Percentiles rank a stretch among this genome's conserved stretches.
Evolutionary conservation across 2,888 invertebrate species (phyloP).

Genomic region (Achlya flavicornis): DNA sequence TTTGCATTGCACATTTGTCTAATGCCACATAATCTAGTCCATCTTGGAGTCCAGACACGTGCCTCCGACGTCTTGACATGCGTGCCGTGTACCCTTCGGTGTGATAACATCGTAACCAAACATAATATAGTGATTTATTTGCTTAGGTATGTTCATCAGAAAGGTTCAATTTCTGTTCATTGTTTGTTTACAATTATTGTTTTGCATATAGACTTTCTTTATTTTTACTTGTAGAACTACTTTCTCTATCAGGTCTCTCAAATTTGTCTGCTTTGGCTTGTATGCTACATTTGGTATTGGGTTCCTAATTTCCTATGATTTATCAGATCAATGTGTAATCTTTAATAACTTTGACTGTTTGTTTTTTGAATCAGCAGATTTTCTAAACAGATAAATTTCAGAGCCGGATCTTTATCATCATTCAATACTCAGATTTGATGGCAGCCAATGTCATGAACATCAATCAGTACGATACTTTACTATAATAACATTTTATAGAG

Average conservation of each 20-base stretch:
- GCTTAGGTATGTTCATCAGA: constrained; percentile 1
- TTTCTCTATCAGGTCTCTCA: too few species aligned
- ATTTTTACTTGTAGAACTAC: neutral
- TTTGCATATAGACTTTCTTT: neutral
- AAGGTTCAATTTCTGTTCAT: neutral
- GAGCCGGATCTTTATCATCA: too few species aligned
- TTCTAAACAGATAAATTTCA: too few species aligned
- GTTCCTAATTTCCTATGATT: too few species aligned
- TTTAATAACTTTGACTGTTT: too few species aligned
- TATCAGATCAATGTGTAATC: too few species aligned
- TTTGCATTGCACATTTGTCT: constrained; percentile 49
- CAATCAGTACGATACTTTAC: neutral
- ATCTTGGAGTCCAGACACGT: constrained; percentile 56
- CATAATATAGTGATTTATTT: constrained; percentile 12
- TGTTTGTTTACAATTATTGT: constrained; percentile 5
- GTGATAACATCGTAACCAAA: constrained; percentile 54
- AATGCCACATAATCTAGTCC: constrained; percentile 48
- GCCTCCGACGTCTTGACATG: constrained; percentile 48
- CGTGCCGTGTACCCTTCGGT: constrained; percentile 51
- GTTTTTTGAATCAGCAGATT: too few species aligned
- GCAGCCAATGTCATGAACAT: neutral
- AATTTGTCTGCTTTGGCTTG: neutral
- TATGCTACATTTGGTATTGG: neutral
- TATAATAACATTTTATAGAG: neutral
- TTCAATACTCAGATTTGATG: too few species aligned